Conservation (phyloP, 2,113 vertebrate genomes). For the Gobiocypris rarus region DNA sequence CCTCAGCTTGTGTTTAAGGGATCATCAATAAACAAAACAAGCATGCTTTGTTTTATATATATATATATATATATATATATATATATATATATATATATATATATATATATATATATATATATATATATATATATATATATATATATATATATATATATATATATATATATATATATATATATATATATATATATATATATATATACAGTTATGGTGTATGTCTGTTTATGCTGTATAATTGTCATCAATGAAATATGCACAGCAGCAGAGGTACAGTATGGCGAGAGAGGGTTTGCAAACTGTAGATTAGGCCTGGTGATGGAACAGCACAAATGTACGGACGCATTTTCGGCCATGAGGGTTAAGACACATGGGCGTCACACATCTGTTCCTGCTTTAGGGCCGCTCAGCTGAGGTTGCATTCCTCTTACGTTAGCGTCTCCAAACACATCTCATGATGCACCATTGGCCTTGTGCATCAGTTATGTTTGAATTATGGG, state of each 20-base stretch:
- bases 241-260: conserved; percentile 37
- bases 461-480: neutral
- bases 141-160: neutral
- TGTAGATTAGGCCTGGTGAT: conserved; percentile 33
- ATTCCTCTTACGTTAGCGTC: conserved; percentile 49
- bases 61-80: neutral
- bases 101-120: neutral
- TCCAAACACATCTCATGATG: neutral
- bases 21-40: neutral
- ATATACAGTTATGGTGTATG: neutral
- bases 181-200: neutral
- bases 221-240: neutral
- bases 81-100: neutral
- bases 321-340: neutral
- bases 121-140: neutral
- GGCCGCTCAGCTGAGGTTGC: conserved; percentile 59
- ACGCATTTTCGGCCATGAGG: conserved; percentile 2
- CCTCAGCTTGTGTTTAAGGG: neutral
- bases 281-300: neutral
- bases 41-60: neutral
- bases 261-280: neutral
- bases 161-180: neutral
- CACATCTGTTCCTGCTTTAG: conserved; percentile 73
- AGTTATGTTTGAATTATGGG: neutral
- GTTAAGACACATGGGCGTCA: conserved; percentile 57